Percentiles rank a stretch among this genome's conserved stretches.
Conservation (phyloP, 2,113 vertebrate species). For the Ornithorhynchus anatinus region DNA sequence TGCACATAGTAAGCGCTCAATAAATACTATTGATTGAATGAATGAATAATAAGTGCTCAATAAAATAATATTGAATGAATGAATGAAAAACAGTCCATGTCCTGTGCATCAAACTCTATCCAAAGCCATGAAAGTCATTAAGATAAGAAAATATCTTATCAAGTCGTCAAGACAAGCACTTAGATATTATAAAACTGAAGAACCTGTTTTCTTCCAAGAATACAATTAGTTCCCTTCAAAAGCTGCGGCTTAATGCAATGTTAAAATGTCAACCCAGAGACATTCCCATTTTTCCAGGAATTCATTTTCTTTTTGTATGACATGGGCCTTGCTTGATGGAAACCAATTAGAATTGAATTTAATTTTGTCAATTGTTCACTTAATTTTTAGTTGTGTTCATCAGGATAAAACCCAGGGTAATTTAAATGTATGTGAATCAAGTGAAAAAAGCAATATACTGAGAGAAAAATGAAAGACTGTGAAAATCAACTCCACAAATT, state of each 20-base stretch:
- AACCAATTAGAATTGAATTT: conserved; percentile 61
- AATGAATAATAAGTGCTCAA: too few species aligned
- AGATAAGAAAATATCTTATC: conserved; percentile 60
- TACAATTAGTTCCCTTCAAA: conserved; percentile 59
- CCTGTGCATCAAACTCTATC: conserved; percentile 43
- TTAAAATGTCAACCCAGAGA: conserved; percentile 40
- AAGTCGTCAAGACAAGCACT: background rate
- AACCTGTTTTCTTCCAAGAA: conserved; percentile 38
- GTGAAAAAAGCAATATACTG: conserved; percentile 14
- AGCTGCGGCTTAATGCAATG: conserved; percentile 50
- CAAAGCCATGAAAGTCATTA: conserved; percentile 31
- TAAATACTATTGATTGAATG: too few species aligned
- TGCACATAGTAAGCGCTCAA: too few species aligned
- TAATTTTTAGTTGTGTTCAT: conserved; percentile 55
- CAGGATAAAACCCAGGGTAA: conserved; percentile 56
- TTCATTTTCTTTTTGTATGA: conserved; percentile 52
- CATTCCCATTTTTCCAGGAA: conserved; percentile 50
- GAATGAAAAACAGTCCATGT: too few species aligned
- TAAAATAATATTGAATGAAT: too few species aligned
- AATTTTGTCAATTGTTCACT: conserved; percentile 61
- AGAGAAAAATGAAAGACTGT: conserved; percentile 13
- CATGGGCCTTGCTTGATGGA: conserved; percentile 41
- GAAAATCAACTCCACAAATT: conserved; percentile 19
- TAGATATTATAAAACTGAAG: conserved; percentile 36
- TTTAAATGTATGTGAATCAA: conserved; percentile 52